Conservation (phyloP, 2,888 invertebrate genomes). For the Napeogenes sylphis region DNA sequence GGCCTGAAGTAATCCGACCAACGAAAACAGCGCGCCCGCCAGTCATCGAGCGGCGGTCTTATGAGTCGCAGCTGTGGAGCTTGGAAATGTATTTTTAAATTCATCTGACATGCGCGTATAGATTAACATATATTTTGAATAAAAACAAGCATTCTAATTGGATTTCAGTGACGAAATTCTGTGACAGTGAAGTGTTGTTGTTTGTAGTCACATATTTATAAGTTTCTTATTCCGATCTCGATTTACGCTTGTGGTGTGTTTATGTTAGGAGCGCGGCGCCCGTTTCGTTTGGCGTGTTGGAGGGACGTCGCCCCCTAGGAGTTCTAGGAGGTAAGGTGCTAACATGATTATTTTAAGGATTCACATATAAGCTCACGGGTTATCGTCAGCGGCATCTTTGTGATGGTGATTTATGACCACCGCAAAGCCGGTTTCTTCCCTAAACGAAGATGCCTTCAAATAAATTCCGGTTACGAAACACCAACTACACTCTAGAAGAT, state of each 20-base stretch:
- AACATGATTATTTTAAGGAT: constrained; percentile 20
- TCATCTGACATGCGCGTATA: constrained; percentile 64
- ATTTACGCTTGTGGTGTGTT: constrained; percentile 72
- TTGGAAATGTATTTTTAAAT: constrained; percentile 38
- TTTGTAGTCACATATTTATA: constrained; percentile 39
- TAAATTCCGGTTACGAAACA: constrained; percentile 47
- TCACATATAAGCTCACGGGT: constrained; percentile 12
- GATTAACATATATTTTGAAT: constrained; percentile 60
- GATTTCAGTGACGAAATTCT: constrained; percentile 66
- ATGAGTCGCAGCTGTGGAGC: constrained; percentile 27
- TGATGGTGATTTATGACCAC: constrained; percentile 36
- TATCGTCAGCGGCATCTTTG: constrained; percentile 24
- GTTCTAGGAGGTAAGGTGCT: constrained; percentile 60
- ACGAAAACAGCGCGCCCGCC: constrained; percentile 43
- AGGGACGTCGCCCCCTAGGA: constrained; percentile 73
- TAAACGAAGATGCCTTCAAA: constrained; percentile 34
- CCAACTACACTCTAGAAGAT: constrained; percentile 5
- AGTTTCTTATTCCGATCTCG: constrained; percentile 46
- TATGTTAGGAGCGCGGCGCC: constrained; percentile 71
- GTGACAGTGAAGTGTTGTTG: constrained; percentile 61
- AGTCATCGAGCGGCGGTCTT: constrained; percentile 71
- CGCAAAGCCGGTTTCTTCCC: constrained; percentile 43
- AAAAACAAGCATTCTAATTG: constrained; percentile 64
- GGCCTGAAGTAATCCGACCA: constrained; percentile 34
- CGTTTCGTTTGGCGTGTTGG: constrained; percentile 60